Base-by-base conservation (phyloP, 2,113 vertebrate species). In the Paracanthobrama guichenoti region DNA sequence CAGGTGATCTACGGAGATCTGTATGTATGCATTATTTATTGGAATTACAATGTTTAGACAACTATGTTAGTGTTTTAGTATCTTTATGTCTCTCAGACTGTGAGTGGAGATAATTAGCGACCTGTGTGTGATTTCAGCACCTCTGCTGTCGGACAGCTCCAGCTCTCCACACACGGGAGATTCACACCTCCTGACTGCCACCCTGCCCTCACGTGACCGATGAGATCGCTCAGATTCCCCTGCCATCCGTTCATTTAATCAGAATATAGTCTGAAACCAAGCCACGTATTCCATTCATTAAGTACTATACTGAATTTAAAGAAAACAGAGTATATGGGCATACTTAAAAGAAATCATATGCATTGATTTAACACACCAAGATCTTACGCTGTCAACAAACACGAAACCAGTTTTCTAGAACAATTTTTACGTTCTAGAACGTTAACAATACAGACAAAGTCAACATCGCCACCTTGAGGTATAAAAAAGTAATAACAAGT, bases 121-220 rank as follows among this genome's bases (percentile, higher is more conserved):
- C 64, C 74, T 79, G 24, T 28, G 67, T 57, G n/a, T 48, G 18
- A n/a, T 72, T 87, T 89, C 89, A 89, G 89, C 84, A 88, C 89
- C 74, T 59, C 31, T 12, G 12, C 44, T 31, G 3, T n/a, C 44
- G 89, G 87, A 89, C 87, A 89, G 87, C 79, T 81, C 81, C 84
- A 22, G 28, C 66, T 26, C 26, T 59, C 48, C 48, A 22, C 22
- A 67, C 64, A 67, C 31, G 31, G 31, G 3, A 42, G 6, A n/a
- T 82, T 81, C 71, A 81, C 64, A 80, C 71, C 44, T 82, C 62
- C 26, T 67, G 57, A 73, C 55, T 67, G 79, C 35, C 66, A 53
- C n/a, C 9, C 59, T 76, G 6, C 16, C 2, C 0, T 26, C 55
- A 44, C 28, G 26, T 57, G 26, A 44, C 64, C 31, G 13, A 28